These are phyloP conservation scores for Myotis findleyi DNA, from an alignment of 2,797 vertebrate genomes.

Conservation along the genomic window DNA sequence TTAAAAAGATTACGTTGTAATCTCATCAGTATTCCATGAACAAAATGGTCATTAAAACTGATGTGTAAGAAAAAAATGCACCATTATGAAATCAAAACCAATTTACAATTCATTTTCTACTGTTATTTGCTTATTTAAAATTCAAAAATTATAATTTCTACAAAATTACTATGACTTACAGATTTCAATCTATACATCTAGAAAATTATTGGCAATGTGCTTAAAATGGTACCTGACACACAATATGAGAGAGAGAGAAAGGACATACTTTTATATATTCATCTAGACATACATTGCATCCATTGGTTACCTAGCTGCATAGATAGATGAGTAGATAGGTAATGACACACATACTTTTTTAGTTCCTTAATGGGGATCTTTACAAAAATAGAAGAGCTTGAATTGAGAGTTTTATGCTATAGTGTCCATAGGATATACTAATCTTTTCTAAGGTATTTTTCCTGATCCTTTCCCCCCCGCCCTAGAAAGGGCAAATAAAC, in stretches of 20 bases:
- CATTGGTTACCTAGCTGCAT: neutral
- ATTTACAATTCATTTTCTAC: neutral
- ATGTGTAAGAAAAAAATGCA: neutral
- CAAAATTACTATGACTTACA: neutral
- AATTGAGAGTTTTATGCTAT: neutral
- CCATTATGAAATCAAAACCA: neutral
- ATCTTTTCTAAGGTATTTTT: neutral
- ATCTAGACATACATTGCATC: neutral
- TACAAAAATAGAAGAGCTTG: neutral
- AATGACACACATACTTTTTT: neutral
- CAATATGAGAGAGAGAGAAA: neutral
- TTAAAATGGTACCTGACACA: neutral
- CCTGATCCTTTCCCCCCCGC: neutral
- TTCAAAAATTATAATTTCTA: neutral
- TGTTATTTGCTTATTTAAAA: neutral
- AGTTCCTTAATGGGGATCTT: neutral
- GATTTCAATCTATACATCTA: neutral
- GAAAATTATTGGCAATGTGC: neutral
- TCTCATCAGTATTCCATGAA: neutral
- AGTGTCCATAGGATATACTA: neutral
- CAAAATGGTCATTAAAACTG: constrained; percentile 1
- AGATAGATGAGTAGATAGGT: neutral
- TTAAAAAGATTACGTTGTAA: neutral
- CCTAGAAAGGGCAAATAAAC: neutral
- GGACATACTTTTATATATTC: neutral